These are phyloP conservation scores for Pycnonotus jocosus DNA, from an alignment of 2,113 vertebrate species.

Conservation along the genomic window DNA sequence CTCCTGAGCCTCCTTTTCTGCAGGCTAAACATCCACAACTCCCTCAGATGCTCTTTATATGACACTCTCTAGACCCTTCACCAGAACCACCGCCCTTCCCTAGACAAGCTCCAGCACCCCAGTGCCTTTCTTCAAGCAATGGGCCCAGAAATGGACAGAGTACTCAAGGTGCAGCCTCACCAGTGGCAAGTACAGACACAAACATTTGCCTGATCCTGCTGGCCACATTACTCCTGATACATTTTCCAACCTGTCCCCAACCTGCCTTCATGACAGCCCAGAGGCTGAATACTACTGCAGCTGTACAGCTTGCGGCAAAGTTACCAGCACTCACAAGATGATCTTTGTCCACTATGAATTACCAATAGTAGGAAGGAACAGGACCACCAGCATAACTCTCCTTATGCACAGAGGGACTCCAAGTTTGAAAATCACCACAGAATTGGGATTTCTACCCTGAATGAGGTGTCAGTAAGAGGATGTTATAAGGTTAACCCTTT, in stretches of 20 bases:
- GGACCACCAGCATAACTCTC: not conserved
- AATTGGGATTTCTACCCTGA: not conserved
- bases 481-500: slow-evolving; percentile 23
- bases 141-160: not conserved
- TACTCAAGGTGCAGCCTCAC: not conserved
- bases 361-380: not conserved
- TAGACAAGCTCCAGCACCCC: not conserved
- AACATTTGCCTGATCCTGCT: not conserved
- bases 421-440: not conserved
- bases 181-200: not conserved
- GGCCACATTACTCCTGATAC: not conserved
- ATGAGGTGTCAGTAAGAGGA: not conserved
- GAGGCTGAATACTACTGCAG: not conserved
- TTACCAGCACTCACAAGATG: not conserved
- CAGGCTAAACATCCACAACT: not conserved
- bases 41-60: not conserved
- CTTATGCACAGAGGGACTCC: not conserved
- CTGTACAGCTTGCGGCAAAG: not conserved
- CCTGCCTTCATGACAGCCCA: not conserved
- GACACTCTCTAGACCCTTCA: no score
- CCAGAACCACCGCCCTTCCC: not conserved
- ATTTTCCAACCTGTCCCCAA: not conserved
- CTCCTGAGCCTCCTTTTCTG: not conserved
- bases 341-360: not conserved
- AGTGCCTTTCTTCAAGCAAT: not conserved